Conservation (phyloP, 1,140 invertebrate genomes). For the Drosophila fuyamai region DNA sequence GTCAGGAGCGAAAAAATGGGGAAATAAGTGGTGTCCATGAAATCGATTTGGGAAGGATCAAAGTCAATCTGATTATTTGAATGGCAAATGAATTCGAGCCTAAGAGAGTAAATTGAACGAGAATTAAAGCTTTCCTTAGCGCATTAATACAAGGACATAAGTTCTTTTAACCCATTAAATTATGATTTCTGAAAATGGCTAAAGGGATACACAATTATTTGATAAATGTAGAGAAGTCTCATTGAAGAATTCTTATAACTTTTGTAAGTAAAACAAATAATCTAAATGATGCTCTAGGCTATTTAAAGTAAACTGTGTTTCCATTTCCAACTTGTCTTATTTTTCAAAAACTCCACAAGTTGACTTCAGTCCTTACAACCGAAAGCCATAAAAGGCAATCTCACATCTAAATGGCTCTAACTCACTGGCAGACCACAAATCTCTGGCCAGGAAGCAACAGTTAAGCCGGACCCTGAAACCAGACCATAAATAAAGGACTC, state of each 20-base stretch:
- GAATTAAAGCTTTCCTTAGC: not conserved
- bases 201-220: no score
- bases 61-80: conserved; percentile 18
- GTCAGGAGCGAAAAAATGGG: not conserved
- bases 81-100: conserved; percentile 13
- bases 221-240: no score
- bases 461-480: conserved; percentile 36
- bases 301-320: conserved; percentile 1
- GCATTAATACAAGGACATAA: no score
- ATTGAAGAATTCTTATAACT: no score
- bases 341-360: conserved; percentile 12
- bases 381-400: conserved; percentile 63
- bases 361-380: conserved; percentile 13
- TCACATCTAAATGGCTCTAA: conserved; percentile 63
- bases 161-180: no score
- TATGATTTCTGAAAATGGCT: no score
- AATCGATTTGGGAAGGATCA: not conserved
- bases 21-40: not conserved
- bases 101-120: not conserved
- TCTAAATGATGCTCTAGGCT: not conserved
- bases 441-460: conserved; percentile 66
- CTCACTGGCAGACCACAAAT: conserved; percentile 55
- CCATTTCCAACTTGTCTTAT: not conserved
- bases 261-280: no score
- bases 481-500: conserved; percentile 61